Evolutionary conservation across 2,888 invertebrate genomes (phyloP).

Genomic region (Lysandra bellargus): DNA sequence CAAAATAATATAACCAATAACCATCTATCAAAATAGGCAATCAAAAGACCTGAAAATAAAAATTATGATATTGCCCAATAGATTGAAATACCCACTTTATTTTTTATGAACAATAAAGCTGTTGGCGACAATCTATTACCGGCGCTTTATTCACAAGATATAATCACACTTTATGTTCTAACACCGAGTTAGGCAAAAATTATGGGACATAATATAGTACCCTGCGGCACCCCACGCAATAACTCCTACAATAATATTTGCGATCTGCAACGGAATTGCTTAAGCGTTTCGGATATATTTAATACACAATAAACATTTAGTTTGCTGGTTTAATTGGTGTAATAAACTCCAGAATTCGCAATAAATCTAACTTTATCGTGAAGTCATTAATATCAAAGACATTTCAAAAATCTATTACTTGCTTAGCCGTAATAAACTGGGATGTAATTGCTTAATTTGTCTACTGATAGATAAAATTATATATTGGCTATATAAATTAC

Average conservation of each 20-base stretch:
- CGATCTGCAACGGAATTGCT: slow-evolving; percentile 63
- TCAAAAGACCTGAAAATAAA: not conserved
- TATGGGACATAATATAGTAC: slow-evolving; percentile 65
- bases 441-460: not conserved
- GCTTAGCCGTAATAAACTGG: no score
- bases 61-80: not conserved
- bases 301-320: slow-evolving; percentile 38
- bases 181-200: slow-evolving; percentile 78
- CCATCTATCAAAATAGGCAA: not conserved
- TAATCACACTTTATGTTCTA: slow-evolving; percentile 78
- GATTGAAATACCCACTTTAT: slow-evolving; percentile 23
- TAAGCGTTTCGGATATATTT: slow-evolving; percentile 46
- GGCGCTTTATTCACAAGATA: slow-evolving; percentile 72
- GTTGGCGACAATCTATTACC: slow-evolving; percentile 71
- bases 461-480: not conserved
- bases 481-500: not conserved
- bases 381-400: slow-evolving; percentile 2
- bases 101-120: slow-evolving; percentile 55
- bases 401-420: not conserved
- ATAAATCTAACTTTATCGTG: not conserved
- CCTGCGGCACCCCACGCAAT: slow-evolving; percentile 74
- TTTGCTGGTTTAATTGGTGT: not conserved
- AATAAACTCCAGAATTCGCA: not conserved
- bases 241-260: slow-evolving; percentile 74
- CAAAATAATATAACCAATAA: not conserved